Conservation (phyloP, 2,113 vertebrate genomes). For the Ovis aries region ARS-UI_Ramb_v3.0 NC_056065.1:61780501-61781000, state of each 20-base stretch:
- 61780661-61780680: background rate
- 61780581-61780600: background rate
- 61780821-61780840: background rate
- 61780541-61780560: constrained; percentile 18
- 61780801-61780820: background rate
- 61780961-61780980: background rate
- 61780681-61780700: background rate
- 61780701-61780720: background rate
- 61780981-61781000: background rate
- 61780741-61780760: background rate
- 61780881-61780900: background rate
- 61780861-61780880: background rate
- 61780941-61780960: background rate
- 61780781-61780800: background rate
- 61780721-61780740: background rate
- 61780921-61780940: background rate
- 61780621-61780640: constrained; percentile 1
- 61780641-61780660: background rate
- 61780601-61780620: background rate
- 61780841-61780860: background rate
- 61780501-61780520: constrained; percentile 4
- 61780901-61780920: background rate
- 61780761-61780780: background rate
- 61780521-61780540: background rate
- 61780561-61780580: constrained; percentile 37